phyloP scores from a whole-genome alignment of 2,797 vertebrate genomes.

The Oryzias sinensis region DNA sequence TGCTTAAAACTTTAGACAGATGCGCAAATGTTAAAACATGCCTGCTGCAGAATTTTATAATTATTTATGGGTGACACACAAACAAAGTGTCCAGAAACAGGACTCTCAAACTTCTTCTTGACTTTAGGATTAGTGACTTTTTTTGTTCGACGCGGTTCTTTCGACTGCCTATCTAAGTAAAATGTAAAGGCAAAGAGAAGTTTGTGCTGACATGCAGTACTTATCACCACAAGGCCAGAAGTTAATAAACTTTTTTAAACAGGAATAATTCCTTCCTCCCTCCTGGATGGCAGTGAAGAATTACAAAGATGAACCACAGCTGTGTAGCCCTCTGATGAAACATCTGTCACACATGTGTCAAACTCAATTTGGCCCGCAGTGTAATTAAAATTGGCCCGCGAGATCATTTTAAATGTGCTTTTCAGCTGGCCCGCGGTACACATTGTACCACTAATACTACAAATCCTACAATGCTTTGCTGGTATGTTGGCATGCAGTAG shows the following conservation, averaged over 20 bases:
- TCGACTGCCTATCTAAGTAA: constrained; percentile 17
- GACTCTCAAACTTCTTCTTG: too few species aligned
- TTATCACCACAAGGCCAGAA: constrained; percentile 8
- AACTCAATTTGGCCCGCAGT: too few species aligned
- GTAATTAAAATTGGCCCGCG: too few species aligned
- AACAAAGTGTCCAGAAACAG: neutral
- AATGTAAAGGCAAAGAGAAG: constrained; percentile 13
- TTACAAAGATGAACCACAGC: neutral
- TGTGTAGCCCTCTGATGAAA: neutral
- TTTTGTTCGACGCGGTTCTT: constrained; percentile 1
- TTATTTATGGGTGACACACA: neutral
- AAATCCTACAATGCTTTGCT: too few species aligned
- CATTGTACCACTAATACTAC: too few species aligned
- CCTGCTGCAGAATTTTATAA: neutral
- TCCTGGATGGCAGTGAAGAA: neutral
- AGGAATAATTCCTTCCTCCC: too few species aligned
- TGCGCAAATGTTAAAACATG: too few species aligned
- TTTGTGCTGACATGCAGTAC: neutral
- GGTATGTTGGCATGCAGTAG: too few species aligned
- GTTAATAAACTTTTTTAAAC: neutral
- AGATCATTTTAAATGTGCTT: too few species aligned
- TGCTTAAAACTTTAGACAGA: too few species aligned
- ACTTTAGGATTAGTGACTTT: too few species aligned
- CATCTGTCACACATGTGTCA: neutral
- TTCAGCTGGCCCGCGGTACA: too few species aligned